These are phyloP conservation scores for Chloebia gouldiae DNA, from an alignment of 2,113 vertebrate genomes.

Conservation along the genomic window DNA sequence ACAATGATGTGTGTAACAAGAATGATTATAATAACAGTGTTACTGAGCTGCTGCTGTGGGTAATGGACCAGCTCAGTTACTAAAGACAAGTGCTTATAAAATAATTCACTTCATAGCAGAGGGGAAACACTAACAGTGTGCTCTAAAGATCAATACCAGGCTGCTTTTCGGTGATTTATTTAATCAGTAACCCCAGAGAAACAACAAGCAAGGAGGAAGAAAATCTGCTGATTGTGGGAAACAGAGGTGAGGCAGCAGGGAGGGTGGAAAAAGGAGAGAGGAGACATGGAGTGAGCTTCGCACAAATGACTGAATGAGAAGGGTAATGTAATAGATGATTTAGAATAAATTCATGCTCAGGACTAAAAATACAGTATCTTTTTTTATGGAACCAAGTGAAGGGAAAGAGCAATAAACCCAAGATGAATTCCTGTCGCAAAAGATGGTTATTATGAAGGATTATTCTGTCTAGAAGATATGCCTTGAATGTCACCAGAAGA, in stretches of 20 bases:
- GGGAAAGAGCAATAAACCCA: too few relatives aligned
- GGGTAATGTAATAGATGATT: too few relatives aligned
- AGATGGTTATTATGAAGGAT: too few relatives aligned
- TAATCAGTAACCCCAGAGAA: conserved; percentile 13
- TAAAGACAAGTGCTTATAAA: conserved; percentile 27
- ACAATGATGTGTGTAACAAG: neutral
- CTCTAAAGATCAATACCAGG: conserved; percentile 51
- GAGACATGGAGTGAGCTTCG: neutral
- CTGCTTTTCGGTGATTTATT: conserved; percentile 24
- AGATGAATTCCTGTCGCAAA: too few relatives aligned
- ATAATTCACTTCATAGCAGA: conserved; percentile 25
- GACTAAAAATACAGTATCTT: too few relatives aligned
- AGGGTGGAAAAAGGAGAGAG: neutral
- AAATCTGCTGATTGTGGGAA: conserved; percentile 9
- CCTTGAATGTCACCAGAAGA: too few relatives aligned
- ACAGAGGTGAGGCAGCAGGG: fast-evolving
- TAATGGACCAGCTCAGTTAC: conserved; percentile 19
- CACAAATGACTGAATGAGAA: neutral
- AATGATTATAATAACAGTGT: neutral
- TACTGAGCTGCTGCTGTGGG: neutral
- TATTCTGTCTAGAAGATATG: too few relatives aligned
- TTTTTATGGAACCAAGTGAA: too few relatives aligned
- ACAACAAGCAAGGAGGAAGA: neutral
- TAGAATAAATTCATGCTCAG: too few relatives aligned
- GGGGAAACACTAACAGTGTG: neutral